Base-by-base conservation (phyloP, 2,888 invertebrate genomes). In the Lepetodrilus schrolli region DNA sequence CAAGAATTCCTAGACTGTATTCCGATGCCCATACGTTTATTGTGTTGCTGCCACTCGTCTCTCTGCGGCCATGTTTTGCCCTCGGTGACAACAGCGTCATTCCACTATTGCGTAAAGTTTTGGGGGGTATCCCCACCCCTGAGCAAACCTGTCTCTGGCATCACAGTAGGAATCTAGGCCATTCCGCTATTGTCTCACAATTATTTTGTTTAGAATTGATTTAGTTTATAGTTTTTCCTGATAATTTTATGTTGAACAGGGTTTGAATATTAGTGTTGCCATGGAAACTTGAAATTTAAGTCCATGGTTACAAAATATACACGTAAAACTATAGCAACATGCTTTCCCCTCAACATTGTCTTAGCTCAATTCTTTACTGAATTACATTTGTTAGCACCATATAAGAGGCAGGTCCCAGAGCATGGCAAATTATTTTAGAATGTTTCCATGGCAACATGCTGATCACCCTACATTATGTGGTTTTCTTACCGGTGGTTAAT, bases 121-220 rank as follows among this genome's bases (percentile, higher is more conserved):
- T 48, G 8, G 20, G 17, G 48, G 13, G 17, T 48, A 20, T 48
- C 20, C 48, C 48, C 17, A 48, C 20, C 21, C 21, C 20, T 20
- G 48, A 20, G 17, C 48, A 4, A 48, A 48, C 48, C 43, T 43
- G 43, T 43, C 43, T 43, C 43, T 13, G 17, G n/a, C 17, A 43
- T 43, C 17, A 17, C n/a, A 34, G 34, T 34, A 58, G 58, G 13
- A 58, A 58, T 26, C 30, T 10, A 58, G 30, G 26, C 34, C 58
- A 58, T 58, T 58, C 58, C 58, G 34, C 17, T 30, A 30, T 51
- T 58, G 58, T 58, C 58, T 58, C 58, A 58, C 17, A 30, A 30
- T 58, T 58, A 58, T 58, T 58, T 58, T 38, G n/a, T 48, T 48
- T 58, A 58, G 58, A 58, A 58, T 58, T 58, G 26, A 58, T 58